These are phyloP conservation scores for Orbicella faveolata DNA, from an alignment of 64 coral and sea anemone species.

Conservation along the genomic window DNA sequence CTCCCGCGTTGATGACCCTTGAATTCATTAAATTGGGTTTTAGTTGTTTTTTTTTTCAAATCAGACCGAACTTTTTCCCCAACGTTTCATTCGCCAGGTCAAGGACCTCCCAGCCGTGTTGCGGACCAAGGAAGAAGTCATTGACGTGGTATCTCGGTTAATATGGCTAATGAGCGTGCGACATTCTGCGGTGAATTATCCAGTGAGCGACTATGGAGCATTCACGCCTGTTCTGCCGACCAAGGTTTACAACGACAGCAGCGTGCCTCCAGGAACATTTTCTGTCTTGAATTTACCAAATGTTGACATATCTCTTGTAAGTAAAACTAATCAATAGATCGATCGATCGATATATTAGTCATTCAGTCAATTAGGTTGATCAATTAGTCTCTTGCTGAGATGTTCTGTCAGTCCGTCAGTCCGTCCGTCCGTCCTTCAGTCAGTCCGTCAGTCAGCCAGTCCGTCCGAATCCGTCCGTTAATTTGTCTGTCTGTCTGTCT, in stretches of 20 bases:
- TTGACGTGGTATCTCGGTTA: conserved; percentile 56
- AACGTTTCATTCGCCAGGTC: conserved; percentile 37
- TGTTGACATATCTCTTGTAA: conserved; percentile 72
- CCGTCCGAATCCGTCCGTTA: not conserved
- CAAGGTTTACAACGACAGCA: conserved; percentile 62
- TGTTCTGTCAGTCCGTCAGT: not conserved
- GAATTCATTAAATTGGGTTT: too few species aligned
- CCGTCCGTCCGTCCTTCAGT: not conserved
- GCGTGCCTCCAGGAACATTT: conserved; percentile 44
- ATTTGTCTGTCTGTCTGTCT: not conserved
- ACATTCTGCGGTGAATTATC: conserved; percentile 76
- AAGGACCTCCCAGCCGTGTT: conserved; percentile 71
- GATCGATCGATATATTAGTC: not conserved
- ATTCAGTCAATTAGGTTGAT: not conserved
- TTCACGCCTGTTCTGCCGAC: conserved; percentile 62
- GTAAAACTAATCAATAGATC: not conserved
- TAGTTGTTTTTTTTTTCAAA: too few species aligned
- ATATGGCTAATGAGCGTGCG: conserved; percentile 73
- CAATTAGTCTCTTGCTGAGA: not conserved
- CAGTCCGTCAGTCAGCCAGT: not conserved
- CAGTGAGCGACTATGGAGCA: conserved; percentile 68
- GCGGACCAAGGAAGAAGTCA: conserved; percentile 24
- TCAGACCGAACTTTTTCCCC: not conserved
- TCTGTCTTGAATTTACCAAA: conserved; percentile 58
- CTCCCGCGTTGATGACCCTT: too few species aligned